Evolutionary conservation across 2,888 invertebrate genomes (phyloP), one percentile per base, ranked within the genome.

Genomic region (Steinernema scapterisci): DNA sequence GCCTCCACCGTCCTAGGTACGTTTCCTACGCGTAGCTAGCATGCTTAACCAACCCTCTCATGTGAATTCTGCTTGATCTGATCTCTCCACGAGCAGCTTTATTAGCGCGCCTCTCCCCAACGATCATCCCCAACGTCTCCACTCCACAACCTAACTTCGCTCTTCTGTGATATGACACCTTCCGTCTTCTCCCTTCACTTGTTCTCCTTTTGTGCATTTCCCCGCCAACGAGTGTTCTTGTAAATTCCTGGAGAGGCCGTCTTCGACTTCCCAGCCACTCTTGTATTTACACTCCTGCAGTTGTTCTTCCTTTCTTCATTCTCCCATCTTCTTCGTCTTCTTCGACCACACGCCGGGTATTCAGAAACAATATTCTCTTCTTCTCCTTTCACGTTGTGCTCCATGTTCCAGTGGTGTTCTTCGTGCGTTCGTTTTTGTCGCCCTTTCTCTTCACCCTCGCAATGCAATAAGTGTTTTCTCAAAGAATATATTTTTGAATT

Each of bases 401-500:
- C 56, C 56, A 21, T n/a, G 16, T 56, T 16, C 16, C n/a, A n/a
- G 56, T 56, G 25, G 25, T 38, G 38, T 38, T 38, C 56, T 56
- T 56, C 56, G 56, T 27, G n/a, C n/a, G n/a, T n/a, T n/a, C n/a
- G n/a, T n/a, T n/a, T n/a, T n/a, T n/a, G 6, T 23, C 56, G 16
- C 16, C 25, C 9, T 48, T 48, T 48, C 9, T 44, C 27, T 63
- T 63, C 27, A 16, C 63, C 63, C 63, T 31, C 38, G 38, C 27
- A 31, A 63, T 63, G 63, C 63, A 63, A 63, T 63, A 63, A 63
- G 27, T 63, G 63, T 63, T 21, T 21, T 63, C 63, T 25, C 27
- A 63, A 27, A 54, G 54, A 54, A 54, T 63, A 63, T 63, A 63
- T 63, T 63, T 52, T 63, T 19, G 48, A 75, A 25, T 54, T 54